These are phyloP conservation scores for Drosophila auraria DNA, from an alignment of 1,140 invertebrate species.

Conservation along the genomic window DNA sequence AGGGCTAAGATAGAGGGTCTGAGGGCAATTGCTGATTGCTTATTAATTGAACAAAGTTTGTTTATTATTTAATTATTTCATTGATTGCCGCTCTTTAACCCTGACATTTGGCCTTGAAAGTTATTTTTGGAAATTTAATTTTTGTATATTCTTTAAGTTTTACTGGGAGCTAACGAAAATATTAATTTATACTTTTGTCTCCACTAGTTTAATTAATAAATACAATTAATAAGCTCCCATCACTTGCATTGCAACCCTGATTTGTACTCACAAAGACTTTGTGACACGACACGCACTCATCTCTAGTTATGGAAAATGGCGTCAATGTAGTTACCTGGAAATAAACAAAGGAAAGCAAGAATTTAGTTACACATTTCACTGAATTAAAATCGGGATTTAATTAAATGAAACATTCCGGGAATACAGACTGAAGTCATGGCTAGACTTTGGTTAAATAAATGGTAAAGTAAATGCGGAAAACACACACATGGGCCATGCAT, in stretches of 20 bases:
- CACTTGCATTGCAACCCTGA: neutral
- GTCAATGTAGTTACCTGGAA: conserved; percentile 65
- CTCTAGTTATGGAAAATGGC: neutral
- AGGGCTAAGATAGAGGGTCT: conserved; percentile 1
- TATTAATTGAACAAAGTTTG: conserved; percentile 56
- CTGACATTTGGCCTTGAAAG: conserved; percentile 21
- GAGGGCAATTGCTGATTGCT: conserved; percentile 50
- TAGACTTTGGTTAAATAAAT: conserved; percentile 9
- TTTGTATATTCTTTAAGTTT: neutral
- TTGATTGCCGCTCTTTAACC: neutral
- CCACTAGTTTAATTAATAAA: no score
- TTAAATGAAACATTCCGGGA: conserved; percentile 4
- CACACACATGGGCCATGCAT: conserved; percentile 30
- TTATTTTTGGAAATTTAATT: neutral
- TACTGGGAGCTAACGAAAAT: neutral
- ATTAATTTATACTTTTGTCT: no score
- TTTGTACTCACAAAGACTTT: neutral
- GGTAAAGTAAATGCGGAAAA: neutral
- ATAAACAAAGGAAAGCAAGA: conserved; percentile 22
- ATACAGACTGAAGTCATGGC: conserved; percentile 3
- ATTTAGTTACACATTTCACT: conserved; percentile 26
- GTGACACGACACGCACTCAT: neutral
- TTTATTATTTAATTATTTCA: conserved; percentile 7
- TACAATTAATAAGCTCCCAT: no score
- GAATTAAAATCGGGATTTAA: conserved; percentile 1